Percentiles rank a stretch among this genome's conserved stretches.
phyloP scores from a whole-genome alignment of 2,888 invertebrate genomes.

The Galeruca laticollis region DNA sequence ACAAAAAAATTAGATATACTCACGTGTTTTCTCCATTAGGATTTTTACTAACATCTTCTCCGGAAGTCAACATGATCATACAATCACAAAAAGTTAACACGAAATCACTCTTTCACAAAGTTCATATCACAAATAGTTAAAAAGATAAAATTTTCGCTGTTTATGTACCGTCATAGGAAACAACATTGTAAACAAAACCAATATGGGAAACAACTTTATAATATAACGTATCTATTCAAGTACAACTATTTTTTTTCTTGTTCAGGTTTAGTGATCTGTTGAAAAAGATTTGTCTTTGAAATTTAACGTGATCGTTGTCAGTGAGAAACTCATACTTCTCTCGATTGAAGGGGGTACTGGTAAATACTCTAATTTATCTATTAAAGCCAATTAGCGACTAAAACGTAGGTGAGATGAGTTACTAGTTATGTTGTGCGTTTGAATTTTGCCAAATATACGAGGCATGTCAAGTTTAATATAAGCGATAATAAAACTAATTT shows the following conservation, averaged over 20 bases:
- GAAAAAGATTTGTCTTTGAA: constrained; percentile 11
- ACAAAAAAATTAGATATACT: constrained; percentile 26
- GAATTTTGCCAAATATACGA: neutral
- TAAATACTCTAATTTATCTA: constrained; percentile 64
- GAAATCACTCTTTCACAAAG: constrained; percentile 23
- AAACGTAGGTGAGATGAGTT: constrained; percentile 54
- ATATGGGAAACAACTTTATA: neutral
- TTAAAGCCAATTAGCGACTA: constrained; percentile 64
- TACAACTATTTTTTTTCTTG: neutral
- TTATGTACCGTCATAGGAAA: neutral
- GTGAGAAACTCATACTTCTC: constrained; percentile 27
- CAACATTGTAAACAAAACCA: too few relatives aligned
- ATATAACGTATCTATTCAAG: constrained; percentile 2
- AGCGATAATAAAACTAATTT: neutral
- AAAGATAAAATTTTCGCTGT: neutral
- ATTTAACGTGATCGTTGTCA: neutral
- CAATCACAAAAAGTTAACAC: constrained; percentile 20
- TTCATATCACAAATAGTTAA: neutral
- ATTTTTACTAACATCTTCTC: constrained; percentile 47
- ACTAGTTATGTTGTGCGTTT: constrained; percentile 5
- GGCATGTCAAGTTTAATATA: neutral
- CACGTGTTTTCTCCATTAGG: constrained; percentile 50
- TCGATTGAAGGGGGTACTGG: constrained; percentile 38
- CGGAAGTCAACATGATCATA: constrained; percentile 52
- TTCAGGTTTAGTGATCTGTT: constrained; percentile 1